Conservation (phyloP, 2,888 invertebrate genomes). For the Tenthredo scrophulariae region DNA sequence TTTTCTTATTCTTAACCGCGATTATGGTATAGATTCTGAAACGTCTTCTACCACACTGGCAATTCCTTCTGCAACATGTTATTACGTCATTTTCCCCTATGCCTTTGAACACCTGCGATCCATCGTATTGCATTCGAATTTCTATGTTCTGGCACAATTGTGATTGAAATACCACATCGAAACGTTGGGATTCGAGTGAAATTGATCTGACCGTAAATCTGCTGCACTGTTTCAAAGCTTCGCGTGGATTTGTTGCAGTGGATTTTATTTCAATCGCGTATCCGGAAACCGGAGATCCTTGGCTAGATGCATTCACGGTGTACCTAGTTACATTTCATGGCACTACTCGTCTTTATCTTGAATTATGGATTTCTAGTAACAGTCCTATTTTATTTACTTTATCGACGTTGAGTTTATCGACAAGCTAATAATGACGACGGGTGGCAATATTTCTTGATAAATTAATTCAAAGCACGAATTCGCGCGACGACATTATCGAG, state of each 20-base stretch:
- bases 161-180: neutral
- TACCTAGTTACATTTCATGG: neutral
- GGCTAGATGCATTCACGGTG: neutral
- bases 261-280: constrained; percentile 6
- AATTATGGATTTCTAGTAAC: neutral
- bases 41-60: no score
- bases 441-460: constrained; percentile 50
- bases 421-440: constrained; percentile 31
- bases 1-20: neutral
- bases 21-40: neutral
- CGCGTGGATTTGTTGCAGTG: neutral
- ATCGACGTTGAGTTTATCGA: constrained; percentile 16
- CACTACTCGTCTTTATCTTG: neutral
- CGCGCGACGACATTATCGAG: constrained; percentile 51
- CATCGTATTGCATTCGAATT: neutral
- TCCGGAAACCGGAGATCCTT: constrained; percentile 3
- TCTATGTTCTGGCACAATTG: neutral
- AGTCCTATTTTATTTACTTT: neutral
- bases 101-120: constrained; percentile 13
- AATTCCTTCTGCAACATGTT: neutral
- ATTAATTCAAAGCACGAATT: constrained; percentile 59
- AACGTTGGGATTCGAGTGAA: constrained; percentile 13
- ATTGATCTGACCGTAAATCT: constrained; percentile 7
- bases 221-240: neutral
- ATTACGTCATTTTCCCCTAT: constrained; percentile 43